Evolutionary conservation across 2,113 vertebrate genomes (phyloP).

Genomic region (Promerops cafer): DNA sequence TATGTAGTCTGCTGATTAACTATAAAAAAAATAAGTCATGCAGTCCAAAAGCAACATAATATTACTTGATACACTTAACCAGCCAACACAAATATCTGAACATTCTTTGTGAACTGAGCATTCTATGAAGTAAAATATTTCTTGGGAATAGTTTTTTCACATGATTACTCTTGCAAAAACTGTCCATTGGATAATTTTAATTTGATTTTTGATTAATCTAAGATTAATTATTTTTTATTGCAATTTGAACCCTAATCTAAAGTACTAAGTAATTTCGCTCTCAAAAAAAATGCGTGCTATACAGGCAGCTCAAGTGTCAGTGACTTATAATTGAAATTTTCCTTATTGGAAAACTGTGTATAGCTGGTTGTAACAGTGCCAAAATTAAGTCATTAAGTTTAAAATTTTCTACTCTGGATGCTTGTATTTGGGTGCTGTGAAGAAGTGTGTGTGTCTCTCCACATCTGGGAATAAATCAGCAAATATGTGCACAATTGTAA

Average conservation of each 20-base stretch:
- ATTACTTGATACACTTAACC: not conserved
- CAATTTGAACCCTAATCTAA: not conserved
- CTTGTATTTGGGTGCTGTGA: not conserved
- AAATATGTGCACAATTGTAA: not conserved
- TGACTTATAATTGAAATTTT: slow-evolving; percentile 5
- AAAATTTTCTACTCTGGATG: not conserved
- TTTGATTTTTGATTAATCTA: slow-evolving; percentile 12
- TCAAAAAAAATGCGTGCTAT: not conserved
- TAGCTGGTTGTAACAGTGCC: not conserved
- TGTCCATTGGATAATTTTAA: not conserved
- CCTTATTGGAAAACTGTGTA: not conserved
- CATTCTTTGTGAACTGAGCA: not conserved
- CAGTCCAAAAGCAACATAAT: not conserved
- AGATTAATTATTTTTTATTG: not conserved
- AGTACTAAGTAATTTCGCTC: not conserved
- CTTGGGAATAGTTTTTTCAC: not conserved
- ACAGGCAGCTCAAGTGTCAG: not conserved
- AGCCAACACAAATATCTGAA: not conserved
- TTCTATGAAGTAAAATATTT: not conserved
- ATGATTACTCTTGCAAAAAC: not conserved
- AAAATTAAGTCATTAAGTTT: not conserved
- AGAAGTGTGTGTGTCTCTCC: not conserved
- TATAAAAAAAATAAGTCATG: not conserved
- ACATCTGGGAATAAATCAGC: not conserved
- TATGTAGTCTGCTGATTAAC: not conserved